These are phyloP conservation scores for Cottoperca gobio DNA, from an alignment of 2,797 vertebrate genomes.

Conservation along the genomic window DNA sequence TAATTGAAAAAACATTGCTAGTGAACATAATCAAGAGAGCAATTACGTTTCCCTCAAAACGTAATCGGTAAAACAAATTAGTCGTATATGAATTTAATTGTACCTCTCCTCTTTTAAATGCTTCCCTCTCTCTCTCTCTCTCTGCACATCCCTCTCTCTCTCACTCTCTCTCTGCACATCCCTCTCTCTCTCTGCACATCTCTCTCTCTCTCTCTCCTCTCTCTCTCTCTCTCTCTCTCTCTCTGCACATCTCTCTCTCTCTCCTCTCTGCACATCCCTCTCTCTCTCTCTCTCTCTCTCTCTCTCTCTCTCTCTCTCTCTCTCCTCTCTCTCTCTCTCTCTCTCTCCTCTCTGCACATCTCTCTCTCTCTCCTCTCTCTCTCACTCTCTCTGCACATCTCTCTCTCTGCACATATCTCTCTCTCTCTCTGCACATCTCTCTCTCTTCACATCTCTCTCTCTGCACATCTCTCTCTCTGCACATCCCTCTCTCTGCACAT, in stretches of 20 bases:
- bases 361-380: neutral
- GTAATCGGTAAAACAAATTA: neutral
- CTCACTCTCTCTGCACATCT: neutral
- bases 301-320: neutral
- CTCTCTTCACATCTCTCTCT: neutral
- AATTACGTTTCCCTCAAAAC: too few species aligned
- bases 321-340: neutral
- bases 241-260: neutral
- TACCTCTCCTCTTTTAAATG: neutral
- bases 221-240: neutral
- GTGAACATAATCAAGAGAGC: neutral
- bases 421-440: neutral
- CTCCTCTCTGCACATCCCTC: neutral
- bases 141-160: neutral
- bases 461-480: neutral
- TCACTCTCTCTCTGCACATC: too few species aligned
- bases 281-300: too few species aligned
- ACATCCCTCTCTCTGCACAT: too few species aligned
- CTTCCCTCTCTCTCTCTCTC: neutral
- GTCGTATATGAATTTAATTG: neutral
- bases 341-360: neutral
- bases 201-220: neutral
- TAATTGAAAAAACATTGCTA: neutral
- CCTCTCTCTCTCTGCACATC: neutral
- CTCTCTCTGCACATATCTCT: too few species aligned